phyloP scores from a whole-genome alignment of 1,140 invertebrate genomes.

The Platyscapa corneri region DNA sequence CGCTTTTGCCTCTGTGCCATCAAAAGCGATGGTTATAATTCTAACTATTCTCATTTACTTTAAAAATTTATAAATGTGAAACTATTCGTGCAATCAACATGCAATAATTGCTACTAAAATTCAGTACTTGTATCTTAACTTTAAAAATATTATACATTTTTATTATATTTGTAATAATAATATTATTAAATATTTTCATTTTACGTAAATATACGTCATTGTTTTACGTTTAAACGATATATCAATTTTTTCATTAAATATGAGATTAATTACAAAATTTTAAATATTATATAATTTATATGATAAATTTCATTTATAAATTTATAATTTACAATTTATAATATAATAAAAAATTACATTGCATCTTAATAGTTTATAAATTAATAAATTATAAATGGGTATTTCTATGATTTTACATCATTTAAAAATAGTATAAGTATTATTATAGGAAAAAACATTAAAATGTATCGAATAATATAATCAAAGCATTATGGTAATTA shows the following conservation, averaged over 20 bases:
- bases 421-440: neutral
- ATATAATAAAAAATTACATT: neutral
- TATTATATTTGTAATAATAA: neutral
- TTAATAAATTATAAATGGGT: neutral
- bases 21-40: constrained; percentile 72
- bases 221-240: neutral
- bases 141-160: neutral
- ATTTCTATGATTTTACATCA: neutral
- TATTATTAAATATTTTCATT: neutral
- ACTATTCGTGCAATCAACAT: constrained; percentile 60
- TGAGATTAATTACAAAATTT: too few species aligned
- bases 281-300: too few species aligned
- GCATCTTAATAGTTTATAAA: neutral
- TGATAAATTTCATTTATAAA: too few species aligned
- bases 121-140: neutral
- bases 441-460: too few species aligned
- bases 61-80: constrained; percentile 57
- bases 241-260: neutral
- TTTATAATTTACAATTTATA: too few species aligned
- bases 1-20: constrained; percentile 71
- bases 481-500: too few species aligned
- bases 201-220: neutral
- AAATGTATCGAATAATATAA: too few species aligned
- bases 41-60: constrained; percentile 66
- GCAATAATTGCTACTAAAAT: constrained; percentile 51